Conservation (phyloP, 2,113 vertebrate genomes). For the Zeus faber region DNA sequence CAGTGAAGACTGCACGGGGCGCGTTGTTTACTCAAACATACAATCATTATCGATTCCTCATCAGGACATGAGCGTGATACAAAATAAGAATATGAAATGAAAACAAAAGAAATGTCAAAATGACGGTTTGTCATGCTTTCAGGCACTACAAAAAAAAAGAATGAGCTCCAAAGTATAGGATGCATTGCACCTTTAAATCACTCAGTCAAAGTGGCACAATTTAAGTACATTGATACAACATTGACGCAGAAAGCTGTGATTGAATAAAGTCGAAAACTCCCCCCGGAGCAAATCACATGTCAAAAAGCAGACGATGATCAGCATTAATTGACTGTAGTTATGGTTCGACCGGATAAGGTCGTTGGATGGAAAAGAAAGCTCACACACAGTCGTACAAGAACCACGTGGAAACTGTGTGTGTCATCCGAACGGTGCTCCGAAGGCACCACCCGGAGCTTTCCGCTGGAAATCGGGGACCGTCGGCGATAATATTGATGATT, state of each 20-base stretch:
- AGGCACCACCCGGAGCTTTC: no score
- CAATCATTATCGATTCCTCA: slow-evolving; percentile 49
- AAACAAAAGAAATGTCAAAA: slow-evolving; percentile 32
- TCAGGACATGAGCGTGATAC: slow-evolving; percentile 36
- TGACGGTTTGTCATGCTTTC: slow-evolving; percentile 43
- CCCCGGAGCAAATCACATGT: slow-evolving; percentile 41
- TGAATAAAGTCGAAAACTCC: slow-evolving; percentile 24
- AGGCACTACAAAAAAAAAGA: slow-evolving; percentile 65
- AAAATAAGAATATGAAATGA: slow-evolving; percentile 31
- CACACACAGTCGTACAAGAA: slow-evolving; percentile 18
- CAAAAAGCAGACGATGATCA: slow-evolving; percentile 41
- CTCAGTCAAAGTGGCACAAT: slow-evolving; percentile 67
- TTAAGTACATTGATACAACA: slow-evolving; percentile 54
- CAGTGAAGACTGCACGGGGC: slow-evolving; percentile 30
- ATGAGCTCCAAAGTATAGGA: no score
- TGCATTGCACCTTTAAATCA: slow-evolving; percentile 63
- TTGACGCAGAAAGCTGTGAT: slow-evolving; percentile 28
- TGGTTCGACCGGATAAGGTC: slow-evolving; percentile 36
- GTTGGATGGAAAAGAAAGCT: neutral
- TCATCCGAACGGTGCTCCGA: slow-evolving; percentile 26
- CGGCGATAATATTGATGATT: no score
- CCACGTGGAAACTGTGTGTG: neutral
- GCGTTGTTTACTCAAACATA: slow-evolving; percentile 43
- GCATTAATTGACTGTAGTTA: slow-evolving; percentile 21
- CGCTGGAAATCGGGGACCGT: no score